These are phyloP conservation scores for Mus caroli DNA, from an alignment of 2,797 vertebrate genomes.

Conservation along the genomic window DNA sequence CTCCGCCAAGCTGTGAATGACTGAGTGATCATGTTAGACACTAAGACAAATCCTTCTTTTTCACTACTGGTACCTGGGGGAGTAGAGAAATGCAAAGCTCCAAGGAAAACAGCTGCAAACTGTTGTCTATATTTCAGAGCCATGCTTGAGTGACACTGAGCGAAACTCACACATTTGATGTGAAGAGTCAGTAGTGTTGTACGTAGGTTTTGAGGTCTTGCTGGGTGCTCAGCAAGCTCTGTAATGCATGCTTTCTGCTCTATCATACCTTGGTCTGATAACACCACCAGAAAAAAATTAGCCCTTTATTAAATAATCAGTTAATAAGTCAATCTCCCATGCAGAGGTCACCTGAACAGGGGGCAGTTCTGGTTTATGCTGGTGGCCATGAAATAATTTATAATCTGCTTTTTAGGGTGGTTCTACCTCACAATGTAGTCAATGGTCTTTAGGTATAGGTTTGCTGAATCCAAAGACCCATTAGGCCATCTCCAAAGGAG, in stretches of 20 bases:
- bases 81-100: neutral
- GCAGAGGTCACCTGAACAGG: neutral
- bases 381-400: neutral
- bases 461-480: neutral
- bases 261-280: neutral
- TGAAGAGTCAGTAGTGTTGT: rapidly evolving
- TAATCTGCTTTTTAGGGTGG: neutral
- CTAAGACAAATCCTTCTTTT: neutral
- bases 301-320: neutral
- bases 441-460: neutral
- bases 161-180: neutral
- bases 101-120: neutral
- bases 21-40: neutral
- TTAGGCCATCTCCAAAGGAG: neutral
- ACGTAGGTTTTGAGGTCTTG: too few relatives aligned
- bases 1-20: neutral
- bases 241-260: neutral
- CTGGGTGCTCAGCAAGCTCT: neutral
- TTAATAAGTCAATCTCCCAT: neutral
- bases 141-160: neutral
- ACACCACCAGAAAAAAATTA: neutral
- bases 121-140: neutral
- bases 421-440: neutral
- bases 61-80: neutral
- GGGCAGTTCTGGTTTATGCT: neutral